Evolutionary conservation across 2,888 invertebrate genomes (phyloP), one percentile per base, ranked within the genome.

Genomic region (Caenorhabditis wallacei): DNA sequence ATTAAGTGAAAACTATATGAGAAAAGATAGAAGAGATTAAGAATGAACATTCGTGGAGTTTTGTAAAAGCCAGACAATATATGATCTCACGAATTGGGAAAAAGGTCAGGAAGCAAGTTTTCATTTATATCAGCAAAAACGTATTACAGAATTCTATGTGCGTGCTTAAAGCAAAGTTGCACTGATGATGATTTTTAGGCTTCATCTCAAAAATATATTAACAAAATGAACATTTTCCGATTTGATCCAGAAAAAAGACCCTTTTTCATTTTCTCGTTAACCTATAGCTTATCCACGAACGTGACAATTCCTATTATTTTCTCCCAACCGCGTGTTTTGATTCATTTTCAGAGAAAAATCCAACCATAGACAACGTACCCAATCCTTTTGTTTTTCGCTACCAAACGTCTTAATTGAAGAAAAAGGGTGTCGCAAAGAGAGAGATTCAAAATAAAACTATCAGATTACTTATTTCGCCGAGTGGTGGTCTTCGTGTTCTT

Each of bases 361-460:
- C 59, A 22, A 16, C 22, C 37, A 59, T 35, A 57, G 35, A 61
- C 51, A 24, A 37, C 37, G 40, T 61, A 72, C 56, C 46, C 54
- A 75, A 75, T 75, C 75, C 54, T 78, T 78, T 69, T 78, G 78
- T 78, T 78, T 78, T 78, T n/a, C 4, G 54, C 54, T 35, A 54
- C 63, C 78, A 69, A 53, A 69, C 56, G 78, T 69, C 69, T 69
- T 69, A 78, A 69, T 78, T 78, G 78, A 78, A 78, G 69, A 37
- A 51, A 66, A 78, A 69, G 63, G 63, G 78, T 69, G 78, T 69
- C 63, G 69, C 16, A 5, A 30, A 40, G 10, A 35, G 40, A 16
- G 26, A 53, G 35, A 59, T 63, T 78, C 69, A 78, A 78, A 78
- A 78, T 63, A 78, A 78, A 78, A 69, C 69, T 78, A 69, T 78